phyloP scores from a whole-genome alignment of 2,888 invertebrate genomes.

The Gryllus longicercus region DNA sequence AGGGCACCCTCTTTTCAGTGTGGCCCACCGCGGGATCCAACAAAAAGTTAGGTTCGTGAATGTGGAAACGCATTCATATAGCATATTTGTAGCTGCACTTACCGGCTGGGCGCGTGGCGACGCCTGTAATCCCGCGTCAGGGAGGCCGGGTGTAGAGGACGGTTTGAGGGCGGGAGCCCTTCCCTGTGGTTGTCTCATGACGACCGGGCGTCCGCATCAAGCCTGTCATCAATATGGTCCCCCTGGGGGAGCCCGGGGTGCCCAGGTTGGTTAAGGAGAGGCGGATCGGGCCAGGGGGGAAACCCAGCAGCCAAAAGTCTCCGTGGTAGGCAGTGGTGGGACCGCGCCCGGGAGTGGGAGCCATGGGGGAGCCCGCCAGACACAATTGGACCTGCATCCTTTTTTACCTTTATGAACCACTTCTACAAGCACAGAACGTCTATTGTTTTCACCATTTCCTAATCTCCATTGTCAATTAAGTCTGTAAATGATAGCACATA shows the following conservation, averaged over 20 bases:
- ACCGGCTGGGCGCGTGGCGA: not conserved
- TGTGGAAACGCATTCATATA: too few relatives aligned
- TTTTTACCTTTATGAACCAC: constrained; percentile 46
- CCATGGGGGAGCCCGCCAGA: constrained; percentile 81
- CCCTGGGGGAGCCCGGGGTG: constrained; percentile 75
- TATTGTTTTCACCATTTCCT: too few relatives aligned
- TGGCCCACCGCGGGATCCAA: too few relatives aligned
- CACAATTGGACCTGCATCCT: constrained; percentile 69
- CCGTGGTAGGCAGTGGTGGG: constrained; percentile 98
- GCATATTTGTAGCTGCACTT: not conserved
- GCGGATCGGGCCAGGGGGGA: constrained; percentile 66
- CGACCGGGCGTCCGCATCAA: constrained; percentile 73
- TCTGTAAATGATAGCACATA: too few relatives aligned
- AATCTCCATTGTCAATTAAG: too few relatives aligned
- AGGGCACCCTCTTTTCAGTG: too few relatives aligned
- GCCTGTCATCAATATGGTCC: constrained; percentile 95
- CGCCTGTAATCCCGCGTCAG: not conserved
- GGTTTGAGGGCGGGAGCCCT: constrained; percentile 86
- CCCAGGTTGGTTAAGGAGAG: constrained; percentile 91
- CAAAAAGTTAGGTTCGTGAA: too few relatives aligned
- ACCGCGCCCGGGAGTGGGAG: constrained; percentile 94
- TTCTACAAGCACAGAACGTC: too few relatives aligned
- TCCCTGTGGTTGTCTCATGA: constrained; percentile 46
- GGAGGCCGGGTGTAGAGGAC: constrained; percentile 57
- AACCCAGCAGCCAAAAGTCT: constrained; percentile 99